Conservation (phyloP, 2,888 invertebrate genomes). For the Frankliniella intonsa region DNA sequence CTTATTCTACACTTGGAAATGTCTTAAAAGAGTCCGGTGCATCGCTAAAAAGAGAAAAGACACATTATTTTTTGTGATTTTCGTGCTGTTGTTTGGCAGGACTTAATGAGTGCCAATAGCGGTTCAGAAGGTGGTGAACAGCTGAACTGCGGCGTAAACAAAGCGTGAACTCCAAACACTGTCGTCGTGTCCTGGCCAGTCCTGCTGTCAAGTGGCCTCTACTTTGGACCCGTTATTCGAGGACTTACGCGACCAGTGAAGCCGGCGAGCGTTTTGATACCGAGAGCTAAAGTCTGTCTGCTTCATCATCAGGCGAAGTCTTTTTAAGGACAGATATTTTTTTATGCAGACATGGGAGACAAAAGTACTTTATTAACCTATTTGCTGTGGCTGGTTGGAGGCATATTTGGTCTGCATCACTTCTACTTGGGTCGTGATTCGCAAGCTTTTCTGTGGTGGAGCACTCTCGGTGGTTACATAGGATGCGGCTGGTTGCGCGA, state of each 20-base stretch:
- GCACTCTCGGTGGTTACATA: constrained; percentile 77
- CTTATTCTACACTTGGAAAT: too few species aligned
- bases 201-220: background rate
- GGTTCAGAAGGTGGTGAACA: too few species aligned
- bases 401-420: constrained; percentile 84
- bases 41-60: too few species aligned
- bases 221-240: background rate
- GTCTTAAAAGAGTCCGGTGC: too few species aligned
- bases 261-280: background rate
- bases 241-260: background rate
- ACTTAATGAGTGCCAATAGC: too few species aligned
- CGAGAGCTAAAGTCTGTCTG: background rate
- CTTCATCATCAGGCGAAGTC: background rate
- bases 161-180: background rate
- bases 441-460: constrained; percentile 88
- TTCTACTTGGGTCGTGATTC: constrained; percentile 82
- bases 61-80: too few species aligned
- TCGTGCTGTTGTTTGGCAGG: too few species aligned
- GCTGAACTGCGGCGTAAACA: background rate
- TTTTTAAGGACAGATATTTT: background rate
- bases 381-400: constrained; percentile 80
- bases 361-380: constrained; percentile 64
- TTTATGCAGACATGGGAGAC: constrained; percentile 34
- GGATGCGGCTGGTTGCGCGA: constrained; percentile 86
- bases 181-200: background rate